Conservation (phyloP, 1,140 invertebrate species). For the Ganaspis sp. region DNA sequence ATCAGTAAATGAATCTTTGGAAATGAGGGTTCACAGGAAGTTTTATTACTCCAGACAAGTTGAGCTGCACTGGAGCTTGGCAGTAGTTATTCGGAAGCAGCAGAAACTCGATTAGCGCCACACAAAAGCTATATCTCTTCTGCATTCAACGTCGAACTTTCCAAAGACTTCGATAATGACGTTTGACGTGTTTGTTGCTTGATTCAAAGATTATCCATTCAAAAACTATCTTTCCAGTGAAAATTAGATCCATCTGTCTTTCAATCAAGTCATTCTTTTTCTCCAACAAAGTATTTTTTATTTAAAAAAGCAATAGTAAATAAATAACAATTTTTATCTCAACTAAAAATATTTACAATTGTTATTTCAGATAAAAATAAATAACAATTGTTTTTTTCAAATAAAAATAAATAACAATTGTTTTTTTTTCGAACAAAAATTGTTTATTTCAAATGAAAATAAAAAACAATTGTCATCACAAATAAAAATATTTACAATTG, state of each 20-base stretch:
- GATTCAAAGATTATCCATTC: background rate
- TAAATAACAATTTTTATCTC: too few relatives aligned
- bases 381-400: too few relatives aligned
- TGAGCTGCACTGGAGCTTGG: background rate
- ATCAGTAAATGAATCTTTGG: background rate
- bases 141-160: conserved; percentile 13
- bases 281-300: too few relatives aligned
- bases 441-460: too few relatives aligned
- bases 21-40: background rate
- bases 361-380: too few relatives aligned
- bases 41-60: conserved; percentile 16
- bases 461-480: too few relatives aligned
- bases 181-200: background rate
- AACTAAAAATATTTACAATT: too few relatives aligned
- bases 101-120: conserved; percentile 3
- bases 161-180: conserved; percentile 20
- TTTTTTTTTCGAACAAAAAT: too few relatives aligned
- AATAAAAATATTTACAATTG: too few relatives aligned
- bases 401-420: too few relatives aligned
- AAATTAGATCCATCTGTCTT: background rate
- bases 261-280: too few relatives aligned
- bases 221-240: background rate
- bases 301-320: too few relatives aligned
- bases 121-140: conserved; percentile 16
- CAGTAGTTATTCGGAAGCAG: background rate